Evolutionary conservation across 2,888 invertebrate species (phyloP).

Genomic region (Meiosimyza decipiens): DNA sequence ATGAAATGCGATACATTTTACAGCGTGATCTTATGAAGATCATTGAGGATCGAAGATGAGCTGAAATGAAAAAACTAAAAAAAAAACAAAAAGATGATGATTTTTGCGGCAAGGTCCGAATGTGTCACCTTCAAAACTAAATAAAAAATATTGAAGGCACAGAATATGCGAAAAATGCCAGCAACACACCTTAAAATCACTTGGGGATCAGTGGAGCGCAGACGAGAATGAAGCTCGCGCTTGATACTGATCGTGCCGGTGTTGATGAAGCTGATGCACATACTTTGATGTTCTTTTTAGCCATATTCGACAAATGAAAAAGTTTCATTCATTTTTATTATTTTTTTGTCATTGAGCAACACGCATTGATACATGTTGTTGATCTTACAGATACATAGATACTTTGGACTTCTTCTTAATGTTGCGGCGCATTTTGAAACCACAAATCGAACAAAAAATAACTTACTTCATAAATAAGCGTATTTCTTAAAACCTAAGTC

Average conservation of each 20-base stretch:
- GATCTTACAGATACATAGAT: slow-evolving; percentile 11
- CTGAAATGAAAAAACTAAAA: too few species aligned
- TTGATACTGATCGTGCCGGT: neutral
- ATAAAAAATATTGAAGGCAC: neutral
- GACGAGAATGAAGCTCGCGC: slow-evolving; percentile 15
- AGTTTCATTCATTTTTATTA: slow-evolving; percentile 18
- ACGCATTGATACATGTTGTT: slow-evolving; percentile 62
- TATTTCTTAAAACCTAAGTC: slow-evolving; percentile 39
- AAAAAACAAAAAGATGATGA: too few species aligned
- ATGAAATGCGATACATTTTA: slow-evolving; percentile 51
- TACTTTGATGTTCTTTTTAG: neutral
- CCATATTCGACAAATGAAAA: neutral
- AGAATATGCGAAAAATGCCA: slow-evolving; percentile 44
- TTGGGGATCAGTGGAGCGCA: slow-evolving; percentile 43
- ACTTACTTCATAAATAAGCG: slow-evolving; percentile 50
- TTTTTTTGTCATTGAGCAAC: slow-evolving; percentile 56
- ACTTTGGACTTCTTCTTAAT: neutral
- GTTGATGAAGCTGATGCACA: neutral
- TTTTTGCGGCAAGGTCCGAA: neutral
- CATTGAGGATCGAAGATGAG: too few species aligned
- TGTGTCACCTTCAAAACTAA: slow-evolving; percentile 24
- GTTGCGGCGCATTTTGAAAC: neutral
- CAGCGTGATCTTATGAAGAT: neutral
- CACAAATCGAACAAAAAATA: neutral
- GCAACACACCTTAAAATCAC: slow-evolving; percentile 51